These are phyloP conservation scores for Iselma pallidipennis DNA, from an alignment of 2,888 invertebrate genomes.

Conservation along the genomic window DNA sequence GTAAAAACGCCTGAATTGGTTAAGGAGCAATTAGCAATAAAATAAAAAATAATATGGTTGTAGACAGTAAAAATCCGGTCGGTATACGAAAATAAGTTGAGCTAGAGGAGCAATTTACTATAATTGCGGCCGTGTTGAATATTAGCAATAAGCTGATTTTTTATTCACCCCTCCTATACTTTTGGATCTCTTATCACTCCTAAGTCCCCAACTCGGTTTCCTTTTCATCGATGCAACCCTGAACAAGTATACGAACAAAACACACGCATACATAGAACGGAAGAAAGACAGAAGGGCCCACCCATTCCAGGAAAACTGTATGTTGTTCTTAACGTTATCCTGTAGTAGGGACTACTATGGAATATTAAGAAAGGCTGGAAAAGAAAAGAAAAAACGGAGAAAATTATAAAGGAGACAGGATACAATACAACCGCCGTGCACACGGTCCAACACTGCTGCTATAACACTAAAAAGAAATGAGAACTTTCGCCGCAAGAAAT, in stretches of 20 bases:
- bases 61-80: slow-evolving; percentile 46
- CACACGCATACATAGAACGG: background rate
- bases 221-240: background rate
- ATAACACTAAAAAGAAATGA: slow-evolving; percentile 57
- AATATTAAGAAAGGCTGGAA: slow-evolving; percentile 32
- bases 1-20: slow-evolving; percentile 32
- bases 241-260: background rate
- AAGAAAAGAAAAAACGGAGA: slow-evolving; percentile 15
- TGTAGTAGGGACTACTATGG: slow-evolving; percentile 44
- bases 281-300: no score
- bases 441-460: slow-evolving; percentile 38
- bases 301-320: no score
- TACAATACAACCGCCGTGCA: slow-evolving; percentile 38
- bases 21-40: slow-evolving; percentile 50
- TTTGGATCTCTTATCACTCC: slow-evolving; percentile 53
- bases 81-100: slow-evolving; percentile 27
- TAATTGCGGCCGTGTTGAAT: slow-evolving; percentile 55
- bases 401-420: background rate
- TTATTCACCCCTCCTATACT: slow-evolving; percentile 59
- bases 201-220: slow-evolving; percentile 40
- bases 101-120: slow-evolving; percentile 47
- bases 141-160: slow-evolving; percentile 60
- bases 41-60: slow-evolving; percentile 50
- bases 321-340: slow-evolving; percentile 28
- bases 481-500: slow-evolving; percentile 49